Conservation (phyloP, 1,140 invertebrate species). For the Leguminivora glycinivorella region DNA sequence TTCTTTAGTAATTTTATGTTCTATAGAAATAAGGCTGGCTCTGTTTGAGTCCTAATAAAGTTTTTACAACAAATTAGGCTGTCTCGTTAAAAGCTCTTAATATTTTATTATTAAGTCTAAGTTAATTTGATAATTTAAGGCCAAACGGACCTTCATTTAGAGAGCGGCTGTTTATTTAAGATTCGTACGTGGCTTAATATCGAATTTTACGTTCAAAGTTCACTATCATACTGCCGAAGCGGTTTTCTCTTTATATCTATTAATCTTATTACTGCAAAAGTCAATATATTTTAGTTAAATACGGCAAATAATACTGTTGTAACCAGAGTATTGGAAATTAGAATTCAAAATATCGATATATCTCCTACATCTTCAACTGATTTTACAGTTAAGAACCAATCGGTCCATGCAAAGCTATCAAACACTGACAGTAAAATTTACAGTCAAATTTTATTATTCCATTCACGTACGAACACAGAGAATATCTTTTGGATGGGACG, state of each 20-base stretch:
- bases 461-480: neutral
- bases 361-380: neutral
- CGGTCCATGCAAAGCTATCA: neutral
- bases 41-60: neutral
- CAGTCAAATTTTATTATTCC: neutral
- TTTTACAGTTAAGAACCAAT: neutral
- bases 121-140: constrained; percentile 7
- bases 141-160: neutral
- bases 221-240: no score
- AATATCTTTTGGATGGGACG: neutral
- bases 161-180: neutral
- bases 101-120: constrained; percentile 7
- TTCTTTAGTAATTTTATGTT: neutral
- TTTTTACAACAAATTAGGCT: neutral
- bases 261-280: no score
- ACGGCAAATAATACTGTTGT: no score
- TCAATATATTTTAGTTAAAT: no score
- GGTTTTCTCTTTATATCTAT: no score
- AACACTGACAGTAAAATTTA: neutral
- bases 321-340: no score
- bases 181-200: neutral
- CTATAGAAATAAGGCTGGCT: neutral
- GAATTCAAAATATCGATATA: no score
- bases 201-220: neutral
- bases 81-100: neutral